These are phyloP conservation scores for Malurus leucopterus DNA, from an alignment of 2,797 vertebrate genomes.

Conservation along the genomic window DNA sequence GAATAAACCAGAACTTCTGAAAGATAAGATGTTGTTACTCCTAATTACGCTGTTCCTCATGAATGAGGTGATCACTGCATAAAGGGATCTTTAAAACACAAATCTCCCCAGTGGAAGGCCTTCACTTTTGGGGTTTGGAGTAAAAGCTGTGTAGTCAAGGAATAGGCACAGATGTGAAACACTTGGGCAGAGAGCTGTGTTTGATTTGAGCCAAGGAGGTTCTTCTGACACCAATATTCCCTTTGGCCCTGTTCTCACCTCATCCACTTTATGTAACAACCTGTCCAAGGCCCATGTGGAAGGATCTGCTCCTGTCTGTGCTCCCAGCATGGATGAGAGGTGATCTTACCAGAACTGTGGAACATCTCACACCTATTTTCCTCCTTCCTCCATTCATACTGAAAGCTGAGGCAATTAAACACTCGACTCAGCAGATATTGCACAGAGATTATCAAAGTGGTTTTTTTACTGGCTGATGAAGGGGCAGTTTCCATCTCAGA, in stretches of 20 bases:
- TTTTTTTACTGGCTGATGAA: neutral
- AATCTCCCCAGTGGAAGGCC: neutral
- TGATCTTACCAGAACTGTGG: neutral
- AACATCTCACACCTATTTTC: neutral
- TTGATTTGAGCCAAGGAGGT: neutral
- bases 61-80: neutral
- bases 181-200: neutral
- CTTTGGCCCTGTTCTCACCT: neutral
- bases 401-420: neutral
- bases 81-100: neutral
- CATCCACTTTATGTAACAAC: neutral
- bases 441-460: neutral
- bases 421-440: neutral
- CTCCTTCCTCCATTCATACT: neutral
- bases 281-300: neutral
- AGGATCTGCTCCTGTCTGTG: neutral
- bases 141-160: neutral
- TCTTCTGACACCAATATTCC: neutral
- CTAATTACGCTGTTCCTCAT: neutral
- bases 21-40: neutral
- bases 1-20: neutral
- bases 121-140: neutral
- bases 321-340: neutral
- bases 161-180: neutral
- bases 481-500: neutral